phyloP scores from a whole-genome alignment of 2,888 invertebrate species.

The Lasioglossum leucozonium region DNA sequence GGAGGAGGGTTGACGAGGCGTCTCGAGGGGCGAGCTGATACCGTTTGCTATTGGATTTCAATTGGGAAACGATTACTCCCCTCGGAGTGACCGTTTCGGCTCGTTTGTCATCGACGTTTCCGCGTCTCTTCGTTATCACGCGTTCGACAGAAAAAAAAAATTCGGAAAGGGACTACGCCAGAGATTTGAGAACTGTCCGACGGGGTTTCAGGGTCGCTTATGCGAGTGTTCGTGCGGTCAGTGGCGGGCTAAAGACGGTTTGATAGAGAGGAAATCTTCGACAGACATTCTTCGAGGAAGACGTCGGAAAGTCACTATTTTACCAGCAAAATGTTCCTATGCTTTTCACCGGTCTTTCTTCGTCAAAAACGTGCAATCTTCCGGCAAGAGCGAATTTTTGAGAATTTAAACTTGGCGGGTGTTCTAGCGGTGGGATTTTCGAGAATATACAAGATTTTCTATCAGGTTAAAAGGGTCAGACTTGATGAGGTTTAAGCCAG shows the following conservation, averaged over 20 bases:
- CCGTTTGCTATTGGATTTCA: slow-evolving; percentile 81
- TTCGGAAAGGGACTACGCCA: background rate
- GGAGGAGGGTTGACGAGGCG: slow-evolving; percentile 2
- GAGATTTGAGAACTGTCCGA: background rate
- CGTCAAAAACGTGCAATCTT: background rate
- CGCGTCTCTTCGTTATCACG: slow-evolving; percentile 17
- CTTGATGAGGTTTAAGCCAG: too few relatives aligned
- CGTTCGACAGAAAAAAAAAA: background rate
- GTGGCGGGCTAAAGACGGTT: background rate
- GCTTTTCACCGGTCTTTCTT: background rate
- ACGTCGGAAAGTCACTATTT: background rate
- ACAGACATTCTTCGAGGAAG: background rate
- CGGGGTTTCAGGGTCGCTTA: background rate
- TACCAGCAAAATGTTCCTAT: background rate
- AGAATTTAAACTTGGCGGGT: too few relatives aligned
- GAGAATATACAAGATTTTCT: too few relatives aligned
- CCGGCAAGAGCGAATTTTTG: background rate
- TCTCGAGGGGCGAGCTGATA: slow-evolving; percentile 39
- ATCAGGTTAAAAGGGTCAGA: too few relatives aligned
- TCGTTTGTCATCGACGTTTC: slow-evolving; percentile 59
- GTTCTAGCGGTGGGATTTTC: too few relatives aligned
- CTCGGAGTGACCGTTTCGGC: slow-evolving; percentile 75
- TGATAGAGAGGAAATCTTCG: background rate
- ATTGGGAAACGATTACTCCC: slow-evolving; percentile 84
- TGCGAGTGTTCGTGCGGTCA: background rate